Base-by-base conservation (phyloP, 2,888 invertebrate genomes). In the Drosophila monieri region DNA sequence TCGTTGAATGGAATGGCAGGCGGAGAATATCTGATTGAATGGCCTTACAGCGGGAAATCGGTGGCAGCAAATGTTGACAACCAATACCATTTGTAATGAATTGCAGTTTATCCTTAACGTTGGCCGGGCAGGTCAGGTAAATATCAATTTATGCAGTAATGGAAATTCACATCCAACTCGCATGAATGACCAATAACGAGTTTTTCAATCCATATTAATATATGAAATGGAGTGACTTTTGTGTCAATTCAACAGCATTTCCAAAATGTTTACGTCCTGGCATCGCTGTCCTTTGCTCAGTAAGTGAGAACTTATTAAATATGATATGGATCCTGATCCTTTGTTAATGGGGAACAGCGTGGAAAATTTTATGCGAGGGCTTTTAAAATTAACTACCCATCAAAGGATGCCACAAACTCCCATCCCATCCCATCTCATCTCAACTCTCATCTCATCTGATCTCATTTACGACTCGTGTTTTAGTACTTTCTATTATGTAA, bases 401-500 rank as follows among this genome's bases (percentile, higher is more conserved):
- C 62, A 23, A 57, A 23, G 35, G 21, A 3, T 15, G 25, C 9
- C 47, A 53, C 46, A 39, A 60, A 72, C 2, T n/a, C n/a, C n/a
- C n/a, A 2, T 18, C 18, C 2, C 54, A 21, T 23, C 21, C 5
- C 49, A 56, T 77, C 72, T 78, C 61, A 76, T 69, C 74, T 58
- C 43, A 61, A 71, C 69, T 76, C 69, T 61, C 60, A 54, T 81
- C 51, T 69, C 54, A 61, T 79, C 74, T 73, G 57, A 77, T 76
- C 77, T 64, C 64, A 53, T 84, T 81, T 73, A 84, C 80, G 86
- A 72, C 74, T 76, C n/a, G 62, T 77, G 71, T 86, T 84, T 86
- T 76, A 84, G 73, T 80, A 58, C 77, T 59, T 58, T 37, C 46
- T 67, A 77, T 80, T 79, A 85, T 67, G 80, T 56, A 48, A 60